Base-by-base conservation (phyloP, 2,113 vertebrate genomes). In the Zapus hudsonius region DNA sequence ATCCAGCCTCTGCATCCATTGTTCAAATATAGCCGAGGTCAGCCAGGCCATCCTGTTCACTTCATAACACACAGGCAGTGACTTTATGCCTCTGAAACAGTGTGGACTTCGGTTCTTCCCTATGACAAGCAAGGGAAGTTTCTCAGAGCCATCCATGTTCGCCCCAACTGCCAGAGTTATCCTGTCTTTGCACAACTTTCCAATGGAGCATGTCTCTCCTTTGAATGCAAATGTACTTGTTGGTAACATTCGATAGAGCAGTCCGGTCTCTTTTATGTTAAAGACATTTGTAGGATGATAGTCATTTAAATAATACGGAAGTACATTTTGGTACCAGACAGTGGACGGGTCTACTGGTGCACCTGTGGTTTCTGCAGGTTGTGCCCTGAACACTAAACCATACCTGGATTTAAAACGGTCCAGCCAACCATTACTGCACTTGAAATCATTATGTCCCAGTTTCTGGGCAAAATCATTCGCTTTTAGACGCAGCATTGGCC, bases 391-490 rank as follows among this genome's bases (percentile, higher is more conserved):
- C 36, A 97, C 96, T 79, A 98, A 95, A 15, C 98, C 98, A 27
- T 98, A 98, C 81, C 98, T 97, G 64, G 98, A 95, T 97, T 98
- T 98, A 96, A 98, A 98, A 40, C 97, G 98, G 88, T 98, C 98
- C 13, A 98, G 96, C 98, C 98, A 98, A 73, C 98, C 98, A 73
- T 98, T 98, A 55, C 98, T 98, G 96, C 98, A 98, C 61, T 97
- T 98, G 93, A 98, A 98, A 74, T 98, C 97, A 61, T 82, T 94
- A n/a, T 98, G 98, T 80, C 98, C 98, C 31, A 98, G 97, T 94
- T 98, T 97, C 97, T 97, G 97, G 74, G 98, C 98, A 96, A 98
- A 98, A 92, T 98, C 96, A 31, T 98, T 98, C 10, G 97, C 98
- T 96, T 98, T 98, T 7, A 97, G 96, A 84, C 97, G 97, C 90